Conservation (phyloP, 2,797 vertebrate species). For the Pogoniulus pusillus region DNA sequence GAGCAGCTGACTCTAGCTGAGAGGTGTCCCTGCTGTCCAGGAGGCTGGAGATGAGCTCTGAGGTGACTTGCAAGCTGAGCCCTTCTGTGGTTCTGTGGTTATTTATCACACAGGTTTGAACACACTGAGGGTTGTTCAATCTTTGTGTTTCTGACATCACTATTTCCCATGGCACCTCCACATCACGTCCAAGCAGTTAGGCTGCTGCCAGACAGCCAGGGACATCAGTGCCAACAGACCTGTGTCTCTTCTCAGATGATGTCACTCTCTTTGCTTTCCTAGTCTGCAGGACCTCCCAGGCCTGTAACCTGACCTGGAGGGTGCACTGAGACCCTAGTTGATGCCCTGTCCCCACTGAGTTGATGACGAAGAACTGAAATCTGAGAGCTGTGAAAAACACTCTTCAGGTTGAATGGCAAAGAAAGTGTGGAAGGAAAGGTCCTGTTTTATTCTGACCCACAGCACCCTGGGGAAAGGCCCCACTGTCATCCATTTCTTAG, state of each 20-base stretch:
- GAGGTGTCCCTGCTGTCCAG: no score
- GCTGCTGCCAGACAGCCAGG: neutral
- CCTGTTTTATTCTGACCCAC: conserved; percentile 28
- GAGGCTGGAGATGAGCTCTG: no score
- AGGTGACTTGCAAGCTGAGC: no score
- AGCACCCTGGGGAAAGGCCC: conserved; percentile 9
- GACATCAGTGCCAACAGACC: neutral
- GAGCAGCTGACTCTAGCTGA: no score
- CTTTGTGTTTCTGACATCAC: neutral
- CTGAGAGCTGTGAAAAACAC: neutral
- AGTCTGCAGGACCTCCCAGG: neutral
- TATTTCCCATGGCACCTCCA: neutral
- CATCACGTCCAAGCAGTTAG: neutral
- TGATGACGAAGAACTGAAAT: conserved; percentile 16
- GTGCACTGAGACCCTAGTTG: neutral
- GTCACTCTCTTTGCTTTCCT: neutral
- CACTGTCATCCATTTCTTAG: conserved; percentile 31
- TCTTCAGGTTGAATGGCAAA: conserved; percentile 32
- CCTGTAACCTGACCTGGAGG: neutral
- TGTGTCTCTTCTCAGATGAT: neutral
- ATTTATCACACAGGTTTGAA: neutral
- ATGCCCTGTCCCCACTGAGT: neutral
- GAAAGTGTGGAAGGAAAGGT: conserved; percentile 3
- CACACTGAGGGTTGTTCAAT: neutral
- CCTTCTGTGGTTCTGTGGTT: neutral